Base-by-base conservation (phyloP, 2,113 vertebrate genomes). In the Sander lucioperca region DNA sequence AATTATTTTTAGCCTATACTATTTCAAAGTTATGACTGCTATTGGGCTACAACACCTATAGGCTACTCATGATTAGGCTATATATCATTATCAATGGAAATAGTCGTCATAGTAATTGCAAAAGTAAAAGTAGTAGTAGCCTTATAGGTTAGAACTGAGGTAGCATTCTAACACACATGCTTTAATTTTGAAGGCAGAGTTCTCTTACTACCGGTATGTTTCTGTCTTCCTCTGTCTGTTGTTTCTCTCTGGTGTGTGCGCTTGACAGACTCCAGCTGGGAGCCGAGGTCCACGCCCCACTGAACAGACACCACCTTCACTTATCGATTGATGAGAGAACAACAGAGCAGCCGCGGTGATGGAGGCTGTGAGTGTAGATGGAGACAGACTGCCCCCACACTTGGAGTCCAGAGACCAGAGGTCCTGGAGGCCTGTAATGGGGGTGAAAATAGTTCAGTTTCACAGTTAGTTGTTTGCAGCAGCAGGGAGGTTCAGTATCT, bases 181-280 rank as follows among this genome's bases (percentile, higher is more conserved):
- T 84, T 82, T 92, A 86, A 93, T 64, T 93, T 66, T 93, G 88
- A 92, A 90, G 70, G 50, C 13, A 2, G 4, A 0, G 9, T 65
- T 2, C 1, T n/a, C 6, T 6, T 0, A 33, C 21, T 78, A 13
- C 83, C 77, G 47, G 79, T 33, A 0, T 0, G 25, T 3, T 2
- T 19, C 0, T 33, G 30, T 6, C 16, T 45, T 9, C 74, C 36
- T 58, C 7, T 25, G 6, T 74, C 5, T 0, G 19, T 19, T 16
- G 21, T 58, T 54, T 71, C 62, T 70, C 19, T 70, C 48, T 18
- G 62, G 10, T 45, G 33, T 66, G 81, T 30, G 76, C 76, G 78
- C 90, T 84, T 82, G 19, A 47, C 83, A 84, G 84, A 76, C 90
- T 94, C 94, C 94, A 94, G 95, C 93, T 93, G 93, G 92, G 85